Conservation (phyloP, 2,113 vertebrate species). For the Microtus montanus region DNA sequence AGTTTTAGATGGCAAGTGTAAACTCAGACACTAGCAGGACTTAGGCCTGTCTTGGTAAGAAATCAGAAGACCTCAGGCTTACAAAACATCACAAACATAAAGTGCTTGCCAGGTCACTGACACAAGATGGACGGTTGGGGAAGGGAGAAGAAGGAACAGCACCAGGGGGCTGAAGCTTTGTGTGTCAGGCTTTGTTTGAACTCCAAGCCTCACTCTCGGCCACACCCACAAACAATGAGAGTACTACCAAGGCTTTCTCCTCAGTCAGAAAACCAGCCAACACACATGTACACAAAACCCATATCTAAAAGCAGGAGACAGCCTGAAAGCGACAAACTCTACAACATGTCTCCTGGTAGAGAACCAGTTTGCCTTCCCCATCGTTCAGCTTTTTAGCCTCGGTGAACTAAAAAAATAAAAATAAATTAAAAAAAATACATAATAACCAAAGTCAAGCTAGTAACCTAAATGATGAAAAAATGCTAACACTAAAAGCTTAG, state of each 20-base stretch:
- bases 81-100: neutral
- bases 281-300: neutral
- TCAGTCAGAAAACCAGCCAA: neutral
- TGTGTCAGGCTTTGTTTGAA: neutral
- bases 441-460: neutral
- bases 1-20: neutral
- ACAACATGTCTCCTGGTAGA: neutral
- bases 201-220: neutral
- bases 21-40: neutral
- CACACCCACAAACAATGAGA: neutral
- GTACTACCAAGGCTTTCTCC: neutral
- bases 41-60: slow-evolving; percentile 1
- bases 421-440: too few relatives aligned
- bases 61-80: slow-evolving; percentile 15
- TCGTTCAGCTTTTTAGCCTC: neutral
- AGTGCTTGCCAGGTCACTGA: slow-evolving; percentile 7
- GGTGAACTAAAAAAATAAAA: too few relatives aligned
- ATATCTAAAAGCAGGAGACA: neutral
- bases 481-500: neutral
- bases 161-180: neutral
- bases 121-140: neutral
- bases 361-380: neutral
- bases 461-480: neutral
- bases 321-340: neutral
- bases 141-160: neutral